phyloP scores from a whole-genome alignment of 2,113 vertebrate genomes.

The Cynocephalus volans region DNA sequence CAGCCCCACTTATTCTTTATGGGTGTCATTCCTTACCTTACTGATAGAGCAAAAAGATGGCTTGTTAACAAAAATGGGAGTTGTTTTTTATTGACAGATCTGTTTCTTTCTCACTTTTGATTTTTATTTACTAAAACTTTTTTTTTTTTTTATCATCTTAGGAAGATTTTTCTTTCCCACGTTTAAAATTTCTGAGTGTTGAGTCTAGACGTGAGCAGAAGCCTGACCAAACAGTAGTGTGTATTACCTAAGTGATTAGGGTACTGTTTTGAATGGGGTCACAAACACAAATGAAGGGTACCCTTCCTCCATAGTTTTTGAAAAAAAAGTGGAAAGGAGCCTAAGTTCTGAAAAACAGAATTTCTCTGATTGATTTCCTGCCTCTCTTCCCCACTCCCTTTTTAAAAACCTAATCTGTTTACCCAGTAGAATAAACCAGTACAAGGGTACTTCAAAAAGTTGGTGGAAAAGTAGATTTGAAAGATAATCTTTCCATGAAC shows the following conservation, averaged over 20 bases:
- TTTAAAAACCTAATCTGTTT: slow-evolving; percentile 4
- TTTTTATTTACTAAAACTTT: slow-evolving; percentile 21
- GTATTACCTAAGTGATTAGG: not conserved
- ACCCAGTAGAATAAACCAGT: not conserved
- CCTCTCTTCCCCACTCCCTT: not conserved
- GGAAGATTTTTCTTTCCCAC: slow-evolving; percentile 33
- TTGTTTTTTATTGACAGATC: not conserved
- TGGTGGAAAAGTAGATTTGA: too few relatives aligned
- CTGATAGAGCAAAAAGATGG: not conserved
- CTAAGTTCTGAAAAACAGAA: slow-evolving; percentile 8
- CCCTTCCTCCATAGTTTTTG: slow-evolving; percentile 3
- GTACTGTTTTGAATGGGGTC: not conserved
- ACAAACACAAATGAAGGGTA: not conserved
- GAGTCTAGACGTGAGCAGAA: not conserved
- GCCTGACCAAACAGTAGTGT: not conserved
- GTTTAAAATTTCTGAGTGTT: slow-evolving; percentile 39
- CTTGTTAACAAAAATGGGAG: not conserved
- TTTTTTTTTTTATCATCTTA: not conserved
- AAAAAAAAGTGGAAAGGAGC: slow-evolving; percentile 24
- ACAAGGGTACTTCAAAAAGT: too few relatives aligned
- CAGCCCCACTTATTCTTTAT: not conserved
- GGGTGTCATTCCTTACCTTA: not conserved
- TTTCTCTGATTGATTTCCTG: slow-evolving; percentile 11
- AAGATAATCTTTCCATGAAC: too few relatives aligned
- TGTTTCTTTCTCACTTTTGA: not conserved